A percentile compares a stretch with the other conserved stretches of the same genome.
These are phyloP conservation scores for Toxonevra muliebris DNA, from an alignment of 2,888 invertebrate species.

Conservation along the genomic window DNA sequence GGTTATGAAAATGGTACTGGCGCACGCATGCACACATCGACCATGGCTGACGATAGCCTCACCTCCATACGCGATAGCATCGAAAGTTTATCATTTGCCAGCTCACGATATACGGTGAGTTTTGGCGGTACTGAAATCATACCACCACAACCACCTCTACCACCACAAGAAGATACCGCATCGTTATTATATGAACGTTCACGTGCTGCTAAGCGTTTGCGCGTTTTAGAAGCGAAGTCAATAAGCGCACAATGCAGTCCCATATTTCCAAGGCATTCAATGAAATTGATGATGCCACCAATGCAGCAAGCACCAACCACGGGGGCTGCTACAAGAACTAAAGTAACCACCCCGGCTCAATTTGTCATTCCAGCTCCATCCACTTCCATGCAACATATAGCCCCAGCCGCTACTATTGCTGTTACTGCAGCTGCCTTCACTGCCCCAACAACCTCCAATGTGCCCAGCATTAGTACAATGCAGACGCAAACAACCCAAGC, in stretches of 20 bases:
- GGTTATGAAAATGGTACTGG: constrained; percentile 51
- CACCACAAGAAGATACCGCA: constrained; percentile 46
- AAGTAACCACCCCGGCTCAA: neutral
- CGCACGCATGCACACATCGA: constrained; percentile 56
- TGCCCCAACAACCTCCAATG: neutral
- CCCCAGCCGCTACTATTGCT: too few species aligned
- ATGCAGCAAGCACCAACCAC: constrained; percentile 28
- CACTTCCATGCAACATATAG: constrained; percentile 18
- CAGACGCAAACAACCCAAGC: constrained; percentile 29
- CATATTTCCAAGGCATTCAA: constrained; percentile 52
- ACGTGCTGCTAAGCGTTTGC: constrained; percentile 55
- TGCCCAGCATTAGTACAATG: constrained; percentile 28
- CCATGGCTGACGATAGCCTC: constrained; percentile 62
- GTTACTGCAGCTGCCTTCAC: constrained; percentile 6
- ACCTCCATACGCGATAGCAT: constrained; percentile 60
- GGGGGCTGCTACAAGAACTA: neutral
- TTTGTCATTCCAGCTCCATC: constrained; percentile 13
- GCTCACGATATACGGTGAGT: constrained; percentile 63
- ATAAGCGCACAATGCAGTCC: constrained; percentile 66
- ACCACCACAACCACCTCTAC: constrained; percentile 28
- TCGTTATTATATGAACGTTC: constrained; percentile 50
- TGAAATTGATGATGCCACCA: constrained; percentile 30
- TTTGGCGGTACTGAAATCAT: constrained; percentile 59
- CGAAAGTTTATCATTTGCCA: constrained; percentile 63
- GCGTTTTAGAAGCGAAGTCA: constrained; percentile 63